Conservation (phyloP, 35 echinoderm and acorn worm species). For the Lytechinus pictus region DNA sequence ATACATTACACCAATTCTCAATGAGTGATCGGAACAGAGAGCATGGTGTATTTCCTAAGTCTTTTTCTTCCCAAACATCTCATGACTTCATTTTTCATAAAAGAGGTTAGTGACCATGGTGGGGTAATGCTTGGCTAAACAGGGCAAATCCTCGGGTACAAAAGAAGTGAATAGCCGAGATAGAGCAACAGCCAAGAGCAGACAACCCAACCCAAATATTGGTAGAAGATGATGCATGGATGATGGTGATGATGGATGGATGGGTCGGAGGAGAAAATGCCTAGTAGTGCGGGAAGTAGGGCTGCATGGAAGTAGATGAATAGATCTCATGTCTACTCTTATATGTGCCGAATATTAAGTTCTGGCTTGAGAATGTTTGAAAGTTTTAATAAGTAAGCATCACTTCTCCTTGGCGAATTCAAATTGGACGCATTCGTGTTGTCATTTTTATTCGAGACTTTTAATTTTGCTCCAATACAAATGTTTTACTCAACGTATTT, state of each 20-base stretch:
- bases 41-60: neutral
- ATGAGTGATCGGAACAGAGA: neutral
- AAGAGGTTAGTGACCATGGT: constrained; percentile 5
- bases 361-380: no score
- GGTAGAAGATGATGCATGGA: neutral
- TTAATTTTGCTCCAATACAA: no score
- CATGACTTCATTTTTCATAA: neutral
- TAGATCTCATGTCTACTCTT: no score
- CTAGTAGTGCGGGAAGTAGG: no score
- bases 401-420: no score
- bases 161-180: neutral
- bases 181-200: constrained; percentile 9
- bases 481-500: no score
- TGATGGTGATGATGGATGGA: neutral
- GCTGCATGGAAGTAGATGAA: no score
- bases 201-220: neutral
- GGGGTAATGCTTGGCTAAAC: neutral
- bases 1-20: no score
- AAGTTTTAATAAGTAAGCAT: no score
- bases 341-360: no score
- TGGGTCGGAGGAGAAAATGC: neutral
- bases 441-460: no score
- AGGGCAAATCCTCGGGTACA: neutral
- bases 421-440: no score
- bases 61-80: neutral